A percentile compares a stretch with the other conserved stretches of the same genome.
These are phyloP conservation scores for Lordiphosa collinella DNA, from an alignment of 1,140 invertebrate genomes.

Conservation along the genomic window DNA sequence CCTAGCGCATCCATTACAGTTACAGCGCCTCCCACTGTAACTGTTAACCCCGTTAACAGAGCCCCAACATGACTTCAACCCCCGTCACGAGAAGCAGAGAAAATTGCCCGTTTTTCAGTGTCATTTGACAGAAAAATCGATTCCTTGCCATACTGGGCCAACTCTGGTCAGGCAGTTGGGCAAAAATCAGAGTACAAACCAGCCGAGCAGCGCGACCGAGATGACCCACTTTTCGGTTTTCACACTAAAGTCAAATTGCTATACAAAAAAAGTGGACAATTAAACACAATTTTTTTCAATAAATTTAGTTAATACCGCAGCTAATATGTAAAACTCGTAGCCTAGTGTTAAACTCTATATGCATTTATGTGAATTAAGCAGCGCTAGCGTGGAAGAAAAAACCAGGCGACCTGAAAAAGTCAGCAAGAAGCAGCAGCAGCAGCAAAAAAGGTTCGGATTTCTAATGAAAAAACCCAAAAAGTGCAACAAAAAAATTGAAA, in stretches of 20 bases:
- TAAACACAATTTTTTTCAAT: slow-evolving; percentile 56
- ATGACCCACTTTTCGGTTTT: slow-evolving; percentile 79
- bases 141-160: slow-evolving; percentile 66
- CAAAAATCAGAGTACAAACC: slow-evolving; percentile 71
- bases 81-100: slow-evolving; percentile 39
- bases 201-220: slow-evolving; percentile 75
- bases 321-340: slow-evolving; percentile 68
- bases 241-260: slow-evolving; percentile 69
- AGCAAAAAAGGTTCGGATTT: slow-evolving; percentile 60
- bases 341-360: slow-evolving; percentile 72
- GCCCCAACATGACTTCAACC: slow-evolving; percentile 51
- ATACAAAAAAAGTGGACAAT: slow-evolving; percentile 46
- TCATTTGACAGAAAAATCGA: slow-evolving; percentile 73
- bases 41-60: slow-evolving; percentile 3
- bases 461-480: slow-evolving; percentile 11
- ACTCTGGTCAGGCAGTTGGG: slow-evolving; percentile 56
- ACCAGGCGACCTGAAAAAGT: slow-evolving; percentile 64
- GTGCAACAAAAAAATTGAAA: slow-evolving; percentile 11
- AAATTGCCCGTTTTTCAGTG: slow-evolving; percentile 69
- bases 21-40: background rate
- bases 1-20: no score
- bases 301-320: slow-evolving; percentile 37
- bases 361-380: slow-evolving; percentile 73
- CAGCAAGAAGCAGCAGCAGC: slow-evolving; percentile 49
- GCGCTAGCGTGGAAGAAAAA: slow-evolving; percentile 62